phyloP scores from a whole-genome alignment of 2,113 vertebrate genomes.

The Psettodes erumei region DNA sequence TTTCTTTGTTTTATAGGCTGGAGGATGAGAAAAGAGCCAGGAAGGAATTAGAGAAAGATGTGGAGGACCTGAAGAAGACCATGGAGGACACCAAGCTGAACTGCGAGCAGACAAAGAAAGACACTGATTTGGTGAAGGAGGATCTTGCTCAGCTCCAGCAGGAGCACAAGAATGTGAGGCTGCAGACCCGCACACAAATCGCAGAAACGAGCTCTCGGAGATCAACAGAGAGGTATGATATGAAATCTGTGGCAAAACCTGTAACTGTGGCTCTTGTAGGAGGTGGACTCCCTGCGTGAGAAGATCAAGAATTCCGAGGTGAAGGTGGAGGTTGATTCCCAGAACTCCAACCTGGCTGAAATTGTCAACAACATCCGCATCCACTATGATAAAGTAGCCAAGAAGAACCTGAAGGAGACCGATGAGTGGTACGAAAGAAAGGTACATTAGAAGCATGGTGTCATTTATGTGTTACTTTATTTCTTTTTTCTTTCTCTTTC shows the following conservation, averaged over 20 bases:
- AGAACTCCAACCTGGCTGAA: slow-evolving; percentile 79
- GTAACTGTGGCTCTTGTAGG: slow-evolving; percentile 56
- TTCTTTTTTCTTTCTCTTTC: background rate
- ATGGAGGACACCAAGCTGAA: slow-evolving; percentile 73
- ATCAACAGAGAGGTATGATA: background rate
- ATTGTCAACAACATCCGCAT: slow-evolving; percentile 78
- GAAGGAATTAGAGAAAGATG: slow-evolving; percentile 78
- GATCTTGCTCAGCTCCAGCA: slow-evolving; percentile 74
- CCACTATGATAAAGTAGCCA: slow-evolving; percentile 82
- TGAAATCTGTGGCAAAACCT: background rate
- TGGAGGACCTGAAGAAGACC: slow-evolving; percentile 75
- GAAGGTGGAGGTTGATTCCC: slow-evolving; percentile 80
- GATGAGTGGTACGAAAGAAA: slow-evolving; percentile 83
- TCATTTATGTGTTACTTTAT: background rate
- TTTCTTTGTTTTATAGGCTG: slow-evolving; percentile 59
- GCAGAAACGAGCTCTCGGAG: background rate
- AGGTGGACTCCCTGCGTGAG: slow-evolving; percentile 71
- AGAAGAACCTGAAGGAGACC: slow-evolving; percentile 82
- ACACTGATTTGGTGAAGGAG: slow-evolving; percentile 74
- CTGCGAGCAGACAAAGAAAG: slow-evolving; percentile 69
- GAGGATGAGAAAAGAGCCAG: slow-evolving; percentile 66
- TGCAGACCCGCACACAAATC: background rate
- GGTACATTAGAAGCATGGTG: slow-evolving; percentile 41
- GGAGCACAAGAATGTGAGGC: slow-evolving; percentile 80
- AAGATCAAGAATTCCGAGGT: slow-evolving; percentile 81